Base-by-base conservation (phyloP, 2,113 vertebrate genomes). In the Sinosuthora webbiana region DNA sequence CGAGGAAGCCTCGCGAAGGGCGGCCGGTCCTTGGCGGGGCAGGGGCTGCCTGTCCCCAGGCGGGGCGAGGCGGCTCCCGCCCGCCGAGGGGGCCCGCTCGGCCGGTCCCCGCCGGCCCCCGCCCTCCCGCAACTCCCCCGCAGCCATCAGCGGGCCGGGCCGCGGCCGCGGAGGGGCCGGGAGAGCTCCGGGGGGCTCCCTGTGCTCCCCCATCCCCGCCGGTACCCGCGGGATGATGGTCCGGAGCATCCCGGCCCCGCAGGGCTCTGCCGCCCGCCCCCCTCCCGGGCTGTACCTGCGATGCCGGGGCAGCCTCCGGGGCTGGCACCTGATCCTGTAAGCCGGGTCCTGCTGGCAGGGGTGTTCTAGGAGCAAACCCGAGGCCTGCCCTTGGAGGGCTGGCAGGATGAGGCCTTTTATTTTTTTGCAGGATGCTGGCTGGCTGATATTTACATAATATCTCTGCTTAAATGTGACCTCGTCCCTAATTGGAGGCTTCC, bases 371-470 rank as follows among this genome's bases (percentile, higher is more conserved):
- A 83, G 64, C 44, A 22, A 10, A 50, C 25, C 23, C 6, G 19
- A 62, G 83, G 83, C 89, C 89, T 87, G 69, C 28, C 60, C 86
- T 89, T 59, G 49, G 56, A 94, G 44, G 60, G 57, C 49, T 67
- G 55, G 62, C 53, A 39, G 89, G 74, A 76, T 79, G 74, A 89
- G 87, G 89, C 91, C 81, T 62, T 52, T 81, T 49, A 41, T 69
- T 35, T 75, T 47, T 78, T 41, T 37, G 1, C 23, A 16, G 44
- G 37, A 31, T 75, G 49, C 83, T 41, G 55, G 10, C 70, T 79
- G 85, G 41, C 37, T 77, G 88, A 7, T 91, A 95, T 95, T 97
- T 95, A 96, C 85, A 95, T 95, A 96, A 95, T 91, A 89, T 47
- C 78, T 50, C 78, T 52, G 82, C 75, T 91, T 79, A 74, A 76